Conservation (phyloP, 2,113 vertebrate genomes). For the Neodon shergylaensis region DNA sequence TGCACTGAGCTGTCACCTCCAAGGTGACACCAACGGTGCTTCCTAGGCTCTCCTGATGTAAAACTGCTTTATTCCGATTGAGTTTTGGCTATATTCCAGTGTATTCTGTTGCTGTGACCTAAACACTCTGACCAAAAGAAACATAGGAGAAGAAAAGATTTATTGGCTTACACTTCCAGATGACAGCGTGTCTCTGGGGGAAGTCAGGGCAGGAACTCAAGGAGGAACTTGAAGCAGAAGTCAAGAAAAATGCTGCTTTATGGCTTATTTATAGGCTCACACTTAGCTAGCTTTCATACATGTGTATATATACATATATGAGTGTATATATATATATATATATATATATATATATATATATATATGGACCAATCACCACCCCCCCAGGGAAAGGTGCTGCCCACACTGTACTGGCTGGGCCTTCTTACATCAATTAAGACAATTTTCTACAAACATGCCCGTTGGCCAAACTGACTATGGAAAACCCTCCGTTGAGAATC, state of each 20-base stretch:
- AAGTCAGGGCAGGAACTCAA: background rate
- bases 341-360: too few relatives aligned
- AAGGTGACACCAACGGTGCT: background rate
- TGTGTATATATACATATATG: too few relatives aligned
- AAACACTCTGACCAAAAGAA: background rate
- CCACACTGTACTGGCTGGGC: background rate
- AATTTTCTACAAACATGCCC: background rate
- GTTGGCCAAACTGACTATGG: background rate
- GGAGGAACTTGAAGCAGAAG: background rate
- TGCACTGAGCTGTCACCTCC: background rate
- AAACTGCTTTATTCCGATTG: background rate
- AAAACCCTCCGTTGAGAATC: background rate
- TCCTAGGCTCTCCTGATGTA: background rate
- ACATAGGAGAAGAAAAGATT: background rate
- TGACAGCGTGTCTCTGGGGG: background rate
- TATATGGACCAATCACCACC: rapidly evolving
- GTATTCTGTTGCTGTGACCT: background rate
- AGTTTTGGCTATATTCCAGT: background rate
- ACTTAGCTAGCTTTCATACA: background rate
- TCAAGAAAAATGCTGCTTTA: background rate
- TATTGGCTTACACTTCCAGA: background rate
- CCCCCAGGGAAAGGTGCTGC: background rate
- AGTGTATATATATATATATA: too few relatives aligned
- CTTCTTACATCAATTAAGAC: too few relatives aligned
- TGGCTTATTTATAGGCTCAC: background rate